phyloP scores from a whole-genome alignment of 2,888 invertebrate genomes.

The Chironomus tentans region DNA sequence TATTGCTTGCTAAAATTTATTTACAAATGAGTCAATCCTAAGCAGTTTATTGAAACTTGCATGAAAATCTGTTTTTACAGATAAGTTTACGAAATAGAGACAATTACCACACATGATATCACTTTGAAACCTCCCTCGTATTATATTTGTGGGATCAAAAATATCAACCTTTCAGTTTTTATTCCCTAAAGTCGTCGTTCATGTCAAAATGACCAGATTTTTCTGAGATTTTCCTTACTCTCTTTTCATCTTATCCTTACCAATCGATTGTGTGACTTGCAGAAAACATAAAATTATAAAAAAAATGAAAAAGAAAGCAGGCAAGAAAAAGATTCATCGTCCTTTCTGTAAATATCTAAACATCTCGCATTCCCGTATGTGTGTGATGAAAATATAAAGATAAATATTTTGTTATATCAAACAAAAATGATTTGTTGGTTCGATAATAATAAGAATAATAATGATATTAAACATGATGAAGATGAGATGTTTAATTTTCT shows the following conservation, averaged over 20 bases:
- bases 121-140: neutral
- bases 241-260: neutral
- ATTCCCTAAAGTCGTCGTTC: neutral
- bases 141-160: neutral
- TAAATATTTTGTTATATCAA: too few relatives aligned
- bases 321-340: neutral
- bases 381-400: too few relatives aligned
- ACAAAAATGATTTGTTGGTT: too few relatives aligned
- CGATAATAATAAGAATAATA: too few relatives aligned
- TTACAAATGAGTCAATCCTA: too few relatives aligned
- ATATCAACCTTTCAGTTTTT: neutral
- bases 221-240: neutral
- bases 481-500: too few relatives aligned
- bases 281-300: neutral
- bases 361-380: neutral
- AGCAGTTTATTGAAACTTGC: too few relatives aligned
- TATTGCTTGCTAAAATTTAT: neutral
- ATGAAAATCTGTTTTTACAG: too few relatives aligned
- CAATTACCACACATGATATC: neutral
- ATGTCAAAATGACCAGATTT: neutral
- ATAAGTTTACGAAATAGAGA: too few relatives aligned
- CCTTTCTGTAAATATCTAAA: neutral
- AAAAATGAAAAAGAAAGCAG: neutral
- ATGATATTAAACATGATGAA: too few relatives aligned
- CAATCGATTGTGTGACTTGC: neutral